Evolutionary conservation across 2,113 vertebrate species (phyloP).

Genomic region (Agapornis roseicollis): DNA sequence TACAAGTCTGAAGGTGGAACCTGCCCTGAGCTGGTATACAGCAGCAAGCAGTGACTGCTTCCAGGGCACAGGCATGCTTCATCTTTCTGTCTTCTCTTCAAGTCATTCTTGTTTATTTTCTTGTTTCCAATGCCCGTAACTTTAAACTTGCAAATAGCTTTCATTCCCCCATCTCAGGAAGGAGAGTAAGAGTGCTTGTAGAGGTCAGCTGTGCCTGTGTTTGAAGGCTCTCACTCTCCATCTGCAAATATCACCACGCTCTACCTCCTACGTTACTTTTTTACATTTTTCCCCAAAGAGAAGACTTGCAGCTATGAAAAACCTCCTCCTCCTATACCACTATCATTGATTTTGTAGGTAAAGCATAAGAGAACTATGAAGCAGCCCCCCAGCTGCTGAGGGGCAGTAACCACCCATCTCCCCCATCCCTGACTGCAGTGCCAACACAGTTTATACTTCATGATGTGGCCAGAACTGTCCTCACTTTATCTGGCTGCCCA

Average conservation of each 20-base stretch:
- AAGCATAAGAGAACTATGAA: not conserved
- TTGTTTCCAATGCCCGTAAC: not conserved
- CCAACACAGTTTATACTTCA: not conserved
- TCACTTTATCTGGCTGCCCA: not conserved
- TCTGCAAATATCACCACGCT: not conserved
- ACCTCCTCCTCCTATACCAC: not conserved
- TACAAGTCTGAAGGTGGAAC: not conserved
- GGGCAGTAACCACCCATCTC: not conserved
- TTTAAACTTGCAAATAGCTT: not conserved
- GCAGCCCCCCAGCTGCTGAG: not conserved
- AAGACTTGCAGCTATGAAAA: not conserved
- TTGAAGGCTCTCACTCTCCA: not conserved
- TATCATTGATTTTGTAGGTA: not conserved
- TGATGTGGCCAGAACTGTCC: not conserved
- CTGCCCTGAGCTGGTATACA: not conserved
- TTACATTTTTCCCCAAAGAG: not conserved
- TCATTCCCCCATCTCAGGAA: not conserved
- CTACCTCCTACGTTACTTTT: not conserved
- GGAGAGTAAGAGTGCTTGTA: not conserved
- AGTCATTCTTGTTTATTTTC: conserved; percentile 28
- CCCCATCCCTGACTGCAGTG: not conserved
- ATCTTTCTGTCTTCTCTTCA: not conserved
- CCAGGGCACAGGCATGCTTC: not conserved
- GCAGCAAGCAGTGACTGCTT: not conserved
- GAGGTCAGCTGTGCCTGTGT: not conserved